phyloP scores from a whole-genome alignment of 2,113 vertebrate genomes.

The Serinus canaria region DNA sequence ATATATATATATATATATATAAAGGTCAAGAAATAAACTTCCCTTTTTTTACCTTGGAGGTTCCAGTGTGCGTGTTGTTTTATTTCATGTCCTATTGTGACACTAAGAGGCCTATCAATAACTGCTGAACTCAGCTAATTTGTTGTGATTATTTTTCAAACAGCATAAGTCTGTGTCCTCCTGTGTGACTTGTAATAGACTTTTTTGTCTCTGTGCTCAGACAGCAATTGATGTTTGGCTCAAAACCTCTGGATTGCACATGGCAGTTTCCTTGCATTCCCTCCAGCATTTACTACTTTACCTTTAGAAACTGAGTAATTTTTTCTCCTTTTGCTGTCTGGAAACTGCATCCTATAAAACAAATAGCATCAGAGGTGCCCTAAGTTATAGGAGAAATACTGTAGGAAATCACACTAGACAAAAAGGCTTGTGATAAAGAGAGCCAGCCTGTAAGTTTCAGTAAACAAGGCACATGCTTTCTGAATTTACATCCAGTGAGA shows the following conservation, averaged over 20 bases:
- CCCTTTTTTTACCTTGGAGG: too few species aligned
- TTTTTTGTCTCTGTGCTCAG: neutral
- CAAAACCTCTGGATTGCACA: neutral
- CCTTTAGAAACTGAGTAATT: neutral
- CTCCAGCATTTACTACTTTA: neutral
- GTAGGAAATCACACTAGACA: neutral
- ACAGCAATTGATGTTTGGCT: neutral
- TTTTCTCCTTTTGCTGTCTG: neutral
- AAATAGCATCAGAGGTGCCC: neutral
- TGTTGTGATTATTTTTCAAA: constrained; percentile 25
- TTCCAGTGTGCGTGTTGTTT: too few species aligned
- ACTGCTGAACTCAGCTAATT: neutral
- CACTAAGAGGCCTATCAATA: neutral
- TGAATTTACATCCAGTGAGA: neutral
- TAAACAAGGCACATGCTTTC: neutral
- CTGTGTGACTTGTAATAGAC: neutral
- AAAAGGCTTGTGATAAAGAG: neutral
- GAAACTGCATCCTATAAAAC: neutral
- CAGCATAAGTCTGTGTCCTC: neutral
- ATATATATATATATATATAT: too few species aligned
- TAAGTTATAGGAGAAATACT: neutral
- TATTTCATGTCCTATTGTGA: too few species aligned
- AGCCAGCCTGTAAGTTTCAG: neutral
- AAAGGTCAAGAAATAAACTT: too few species aligned
- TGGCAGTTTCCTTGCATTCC: neutral